These are phyloP conservation scores for Tarsius wallacei DNA, from an alignment of 2,797 vertebrate species.

Conservation along the genomic window DNA sequence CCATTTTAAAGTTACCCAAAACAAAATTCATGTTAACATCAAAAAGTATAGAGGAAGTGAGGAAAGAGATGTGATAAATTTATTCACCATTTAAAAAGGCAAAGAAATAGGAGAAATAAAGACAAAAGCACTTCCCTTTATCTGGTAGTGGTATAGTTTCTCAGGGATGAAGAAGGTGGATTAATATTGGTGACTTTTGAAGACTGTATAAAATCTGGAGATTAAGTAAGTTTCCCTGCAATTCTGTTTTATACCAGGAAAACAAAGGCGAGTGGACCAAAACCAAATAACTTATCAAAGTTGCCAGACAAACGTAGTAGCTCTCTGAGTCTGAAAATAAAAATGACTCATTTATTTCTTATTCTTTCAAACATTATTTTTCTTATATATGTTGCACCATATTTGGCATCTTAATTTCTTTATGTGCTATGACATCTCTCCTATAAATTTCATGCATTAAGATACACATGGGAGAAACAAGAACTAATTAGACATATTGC, in stretches of 20 bases:
- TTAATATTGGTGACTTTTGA: not conserved
- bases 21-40: not conserved
- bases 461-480: not conserved
- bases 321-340: not conserved
- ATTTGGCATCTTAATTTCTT: not conserved
- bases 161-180: not conserved
- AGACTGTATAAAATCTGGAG: not conserved
- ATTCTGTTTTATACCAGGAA: not conserved
- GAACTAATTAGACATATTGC: not conserved
- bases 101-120: not conserved
- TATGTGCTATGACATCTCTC: not conserved
- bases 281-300: not conserved
- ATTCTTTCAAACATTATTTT: not conserved
- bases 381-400: not conserved
- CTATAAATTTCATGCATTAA: slow-evolving; percentile 3
- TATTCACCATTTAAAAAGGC: not conserved
- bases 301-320: not conserved
- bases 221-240: not conserved
- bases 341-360: not conserved
- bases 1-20: slow-evolving; percentile 35
- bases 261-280: not conserved
- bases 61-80: not conserved
- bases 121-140: not conserved
- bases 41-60: slow-evolving; percentile 35
- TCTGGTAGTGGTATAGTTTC: not conserved